Conservation (phyloP, 1,140 invertebrate species). For the Bombus ignitus region DNA sequence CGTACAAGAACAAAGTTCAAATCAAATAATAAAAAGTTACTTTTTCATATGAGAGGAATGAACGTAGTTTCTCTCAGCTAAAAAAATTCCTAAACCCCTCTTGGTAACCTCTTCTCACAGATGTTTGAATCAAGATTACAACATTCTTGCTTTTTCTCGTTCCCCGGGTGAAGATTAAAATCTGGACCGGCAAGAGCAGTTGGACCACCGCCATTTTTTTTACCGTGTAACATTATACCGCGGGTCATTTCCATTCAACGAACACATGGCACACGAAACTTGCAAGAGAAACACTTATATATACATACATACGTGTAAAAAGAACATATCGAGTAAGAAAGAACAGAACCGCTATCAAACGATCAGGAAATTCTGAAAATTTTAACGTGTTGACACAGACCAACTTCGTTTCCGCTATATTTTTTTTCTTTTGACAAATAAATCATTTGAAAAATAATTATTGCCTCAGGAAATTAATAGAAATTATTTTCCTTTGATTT, state of each 20-base stretch:
- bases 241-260: conserved; percentile 36
- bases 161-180: conserved; percentile 45
- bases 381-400: not conserved
- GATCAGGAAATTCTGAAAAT: conserved; percentile 4
- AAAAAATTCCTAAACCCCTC: conserved; percentile 20
- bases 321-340: not conserved
- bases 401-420: not conserved
- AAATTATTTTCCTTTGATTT: not conserved
- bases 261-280: conserved; percentile 5
- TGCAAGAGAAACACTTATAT: conserved; percentile 3
- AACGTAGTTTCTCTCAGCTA: not conserved
- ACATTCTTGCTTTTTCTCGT: conserved; percentile 57
- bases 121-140: conserved; percentile 58
- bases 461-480: too few relatives aligned
- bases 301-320: not conserved
- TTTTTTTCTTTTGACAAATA: not conserved
- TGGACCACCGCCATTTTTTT: conserved; percentile 33
- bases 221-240: conserved; percentile 41
- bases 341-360: not conserved
- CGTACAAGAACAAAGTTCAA: not conserved
- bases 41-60: not conserved
- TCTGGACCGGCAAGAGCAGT: conserved; percentile 51
- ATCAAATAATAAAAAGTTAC: not conserved
- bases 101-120: conserved; percentile 31
- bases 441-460: not conserved